Evolutionary conservation across 1,140 invertebrate species (phyloP), one percentile per base, ranked within the genome.

Genomic region (Procambarus virginalis): DNA sequence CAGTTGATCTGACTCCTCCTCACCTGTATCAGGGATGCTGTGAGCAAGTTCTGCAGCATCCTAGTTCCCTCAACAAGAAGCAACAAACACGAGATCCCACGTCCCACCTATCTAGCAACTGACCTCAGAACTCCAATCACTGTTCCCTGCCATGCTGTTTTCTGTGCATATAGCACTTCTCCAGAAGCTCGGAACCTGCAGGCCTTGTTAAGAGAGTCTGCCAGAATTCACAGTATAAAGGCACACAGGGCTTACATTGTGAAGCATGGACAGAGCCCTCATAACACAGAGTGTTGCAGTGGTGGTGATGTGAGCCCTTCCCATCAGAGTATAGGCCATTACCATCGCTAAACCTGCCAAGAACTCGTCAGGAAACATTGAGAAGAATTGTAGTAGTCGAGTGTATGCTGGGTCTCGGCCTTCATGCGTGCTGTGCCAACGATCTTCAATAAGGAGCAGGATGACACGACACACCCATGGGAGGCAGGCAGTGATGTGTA

Each of bases 121-220:
- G 68, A 75, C 22, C 45, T 51, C n/a, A 17, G 68, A 70, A 49
- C 34, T 81, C 79, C 20, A 14, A 51, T 81, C 55, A 73, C 68
- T 73, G 68, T 73, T 73, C 88, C 88, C 6, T 89, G 88, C 58
- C 88, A 89, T 78, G 81, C 73, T 6, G 75, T 89, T 8, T 89
- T 89, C 88, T 89, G 88, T 78, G 88, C 88, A 14, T 89, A 89
- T 51, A 89, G 88, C 60, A 89, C 81, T 68, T 78, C 88, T 14
- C 88, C 88, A 48, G 81, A 82, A 22, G 76, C 88, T 49, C 60
- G 81, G 5, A 84, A 60, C 45, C 45, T 89, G n/a, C 88, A 84
- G 60, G 79, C 81, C 12, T n/a, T 84, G 2, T 68, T 89, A 51
- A 84, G 75, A 55, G 88, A 89, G 49, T 83, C 80, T 10, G 79